phyloP scores from a whole-genome alignment of 2,888 invertebrate genomes.

The Drosophila siamana region DNA sequence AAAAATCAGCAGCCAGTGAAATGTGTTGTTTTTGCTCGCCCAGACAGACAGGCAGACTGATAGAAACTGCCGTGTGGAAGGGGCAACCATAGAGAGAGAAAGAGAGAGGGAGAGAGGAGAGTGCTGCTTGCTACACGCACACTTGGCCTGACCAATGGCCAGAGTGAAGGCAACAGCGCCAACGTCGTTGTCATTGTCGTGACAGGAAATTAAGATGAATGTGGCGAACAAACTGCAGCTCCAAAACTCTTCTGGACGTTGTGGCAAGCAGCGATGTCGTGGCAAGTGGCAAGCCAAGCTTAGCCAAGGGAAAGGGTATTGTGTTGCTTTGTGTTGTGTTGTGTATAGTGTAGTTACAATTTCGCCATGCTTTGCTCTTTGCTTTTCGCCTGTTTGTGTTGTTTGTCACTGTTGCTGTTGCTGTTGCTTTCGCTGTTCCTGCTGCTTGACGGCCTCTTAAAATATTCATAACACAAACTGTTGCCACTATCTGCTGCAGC shows the following conservation, averaged over 20 bases:
- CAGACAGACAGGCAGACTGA: conserved; percentile 1
- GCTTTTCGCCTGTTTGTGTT: conserved; percentile 31
- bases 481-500: conserved; percentile 69
- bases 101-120: background rate
- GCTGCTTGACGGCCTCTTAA: conserved; percentile 62
- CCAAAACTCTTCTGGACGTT: conserved; percentile 46
- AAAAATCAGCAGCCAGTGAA: conserved; percentile 48
- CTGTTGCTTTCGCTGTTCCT: conserved; percentile 25
- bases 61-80: background rate
- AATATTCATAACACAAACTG: conserved; percentile 79
- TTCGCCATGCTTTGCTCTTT: conserved; percentile 41
- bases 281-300: conserved; percentile 7
- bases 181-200: conserved; percentile 78
- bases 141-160: conserved; percentile 47
- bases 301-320: background rate
- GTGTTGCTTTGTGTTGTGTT: no score
- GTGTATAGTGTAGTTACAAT: background rate
- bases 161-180: conserved; percentile 32
- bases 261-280: conserved; percentile 5
- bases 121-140: conserved; percentile 52
- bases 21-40: conserved; percentile 44
- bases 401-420: conserved; percentile 41
- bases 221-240: conserved; percentile 78
- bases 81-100: background rate
- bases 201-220: conserved; percentile 81